These are phyloP conservation scores for Drosophila teissieri DNA, from an alignment of 1,140 invertebrate genomes.

Conservation along the genomic window DNA sequence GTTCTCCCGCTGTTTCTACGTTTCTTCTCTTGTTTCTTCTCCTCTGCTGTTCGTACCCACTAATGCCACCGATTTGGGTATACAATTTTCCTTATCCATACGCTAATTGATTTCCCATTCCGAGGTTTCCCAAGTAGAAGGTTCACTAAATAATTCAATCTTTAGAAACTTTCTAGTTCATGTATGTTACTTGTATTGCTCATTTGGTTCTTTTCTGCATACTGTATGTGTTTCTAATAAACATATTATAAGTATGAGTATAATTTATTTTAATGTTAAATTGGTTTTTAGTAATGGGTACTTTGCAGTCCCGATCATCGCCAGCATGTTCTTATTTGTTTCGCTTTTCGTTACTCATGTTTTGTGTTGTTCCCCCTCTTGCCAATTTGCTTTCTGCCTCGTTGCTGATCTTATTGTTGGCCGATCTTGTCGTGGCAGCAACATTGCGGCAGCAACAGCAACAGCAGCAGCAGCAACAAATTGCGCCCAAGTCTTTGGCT, in stretches of 20 bases:
- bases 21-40: conserved; percentile 16
- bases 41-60: conserved; percentile 11
- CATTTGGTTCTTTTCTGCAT: not conserved
- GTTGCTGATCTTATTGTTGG: conserved; percentile 27
- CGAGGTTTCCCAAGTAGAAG: not conserved
- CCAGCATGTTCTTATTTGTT: conserved; percentile 9
- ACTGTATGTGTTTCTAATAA: not conserved
- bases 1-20: conserved; percentile 47
- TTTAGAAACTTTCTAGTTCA: not conserved
- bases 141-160: conserved; percentile 1
- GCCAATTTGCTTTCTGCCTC: conserved; percentile 59
- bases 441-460: not conserved
- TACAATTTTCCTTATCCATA: conserved; percentile 10
- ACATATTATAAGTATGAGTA: not conserved
- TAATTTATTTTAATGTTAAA: not conserved
- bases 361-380: conserved; percentile 24
- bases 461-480: conserved; percentile 35
- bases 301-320: not conserved
- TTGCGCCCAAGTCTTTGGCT: conserved; percentile 27
- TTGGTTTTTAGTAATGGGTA: not conserved
- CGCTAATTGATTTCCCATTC: conserved; percentile 39
- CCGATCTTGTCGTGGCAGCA: conserved; percentile 42
- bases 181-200: not conserved
- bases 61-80: conserved; percentile 24
- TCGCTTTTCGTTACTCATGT: conserved; percentile 22